Base-by-base conservation (phyloP, 2,888 invertebrate species). In the Macropis europaea region DNA sequence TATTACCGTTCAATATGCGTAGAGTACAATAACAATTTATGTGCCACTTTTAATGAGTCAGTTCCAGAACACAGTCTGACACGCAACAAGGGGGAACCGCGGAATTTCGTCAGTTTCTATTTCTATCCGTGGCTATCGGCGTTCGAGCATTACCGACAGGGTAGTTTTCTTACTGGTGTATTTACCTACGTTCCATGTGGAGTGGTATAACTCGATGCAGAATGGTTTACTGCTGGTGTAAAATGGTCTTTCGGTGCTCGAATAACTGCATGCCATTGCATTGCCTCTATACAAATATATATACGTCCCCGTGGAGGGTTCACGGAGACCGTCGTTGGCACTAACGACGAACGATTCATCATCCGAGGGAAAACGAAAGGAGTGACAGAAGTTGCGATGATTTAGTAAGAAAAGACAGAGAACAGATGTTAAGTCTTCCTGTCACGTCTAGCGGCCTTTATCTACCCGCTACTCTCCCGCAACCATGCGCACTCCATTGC, bases 331-430 rank as follows among this genome's bases (percentile, higher is more conserved):
- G 69, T 74, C 69, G 70, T 76, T 77, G 66, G 73, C 74, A 81
- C 76, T 84, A 84, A 84, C 81, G 82, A 84, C 77, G 77, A 57
- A 45, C 84, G 73, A 84, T 84, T 77, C 79, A 82, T 84, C 83
- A 84, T 82, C 63, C 73, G 40, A 66, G 67, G 56, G 79, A 76
- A 82, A 84, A 82, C 77, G 82, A 80, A 77, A 74, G 68, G 69
- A 80, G 79, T 82, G 80, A 84, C 82, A 83, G 81, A 83, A 81
- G 82, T 84, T 79, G 78, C 74, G 74, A 60, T 83, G 83, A 83
- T 84, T 82, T 82, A 82, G 77, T 68, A 76, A 52, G 73, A 72
- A 78, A 72, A 71, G 70, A 77, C 75, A 69, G 74, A 59, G 67
- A 79, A 72, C 77, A 81, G 71, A 77, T 81, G 74, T 74, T 74